Percentiles rank a stretch among this genome's conserved stretches.
These are phyloP conservation scores for Picathartes gymnocephalus DNA, from an alignment of 2,113 vertebrate genomes.

Conservation along the genomic window DNA sequence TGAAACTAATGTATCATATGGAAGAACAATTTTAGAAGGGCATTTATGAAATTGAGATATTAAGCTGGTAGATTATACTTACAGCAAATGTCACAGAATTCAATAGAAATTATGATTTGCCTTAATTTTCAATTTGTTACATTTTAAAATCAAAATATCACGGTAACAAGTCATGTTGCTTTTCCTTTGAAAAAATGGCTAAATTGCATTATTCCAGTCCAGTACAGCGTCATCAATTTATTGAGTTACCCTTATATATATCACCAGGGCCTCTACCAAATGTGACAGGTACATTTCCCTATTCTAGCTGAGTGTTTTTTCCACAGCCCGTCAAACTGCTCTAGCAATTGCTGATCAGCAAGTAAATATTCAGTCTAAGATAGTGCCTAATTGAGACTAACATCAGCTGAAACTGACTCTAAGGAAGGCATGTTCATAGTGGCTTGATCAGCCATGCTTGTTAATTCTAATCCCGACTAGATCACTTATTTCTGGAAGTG, in stretches of 20 bases:
- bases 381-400: constrained; percentile 11
- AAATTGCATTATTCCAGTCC: constrained; percentile 19
- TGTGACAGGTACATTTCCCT: not conserved
- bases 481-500: constrained; percentile 52
- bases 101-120: not conserved
- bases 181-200: not conserved
- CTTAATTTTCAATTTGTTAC: not conserved
- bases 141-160: not conserved
- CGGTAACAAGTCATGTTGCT: not conserved
- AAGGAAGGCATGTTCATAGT: not conserved
- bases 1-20: not conserved
- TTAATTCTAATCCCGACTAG: constrained; percentile 41
- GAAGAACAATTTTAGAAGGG: not conserved
- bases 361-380: not conserved
- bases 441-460: constrained; percentile 15
- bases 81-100: not conserved
- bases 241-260: not conserved
- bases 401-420: not conserved
- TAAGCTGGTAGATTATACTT: not conserved
- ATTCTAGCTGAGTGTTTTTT: not conserved
- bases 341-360: not conserved
- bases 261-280: not conserved
- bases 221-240: not conserved
- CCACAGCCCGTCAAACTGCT: not conserved
- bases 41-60: not conserved